A percentile compares a stretch with the other conserved stretches of the same genome.
Conservation (phyloP, 2,797 vertebrate genomes). For the Falco columbarius region DNA sequence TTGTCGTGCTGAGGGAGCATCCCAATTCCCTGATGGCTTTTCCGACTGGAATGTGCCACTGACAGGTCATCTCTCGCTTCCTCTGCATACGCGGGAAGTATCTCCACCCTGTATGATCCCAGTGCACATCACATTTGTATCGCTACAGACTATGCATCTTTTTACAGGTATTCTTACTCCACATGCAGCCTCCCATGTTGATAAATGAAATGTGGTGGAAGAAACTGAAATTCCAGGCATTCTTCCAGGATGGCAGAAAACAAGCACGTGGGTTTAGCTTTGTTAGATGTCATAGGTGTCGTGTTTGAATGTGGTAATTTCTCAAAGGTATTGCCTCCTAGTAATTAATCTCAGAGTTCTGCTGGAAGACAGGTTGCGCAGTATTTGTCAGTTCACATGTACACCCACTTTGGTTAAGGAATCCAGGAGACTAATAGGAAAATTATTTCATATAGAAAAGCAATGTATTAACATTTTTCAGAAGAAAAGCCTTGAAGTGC, state of each 20-base stretch:
- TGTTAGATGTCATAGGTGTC: background rate
- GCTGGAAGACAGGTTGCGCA: background rate
- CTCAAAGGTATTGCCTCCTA: background rate
- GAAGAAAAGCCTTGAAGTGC: background rate
- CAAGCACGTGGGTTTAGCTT: background rate
- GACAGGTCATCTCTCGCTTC: background rate
- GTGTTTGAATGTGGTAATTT: background rate
- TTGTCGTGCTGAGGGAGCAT: background rate
- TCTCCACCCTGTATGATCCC: background rate
- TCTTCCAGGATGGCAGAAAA: background rate
- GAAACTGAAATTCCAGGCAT: background rate
- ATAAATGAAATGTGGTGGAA: background rate
- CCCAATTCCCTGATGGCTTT: background rate
- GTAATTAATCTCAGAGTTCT: conserved; percentile 14
- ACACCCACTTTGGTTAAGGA: background rate
- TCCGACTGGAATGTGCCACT: background rate
- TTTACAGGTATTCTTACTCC: background rate
- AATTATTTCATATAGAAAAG: background rate
- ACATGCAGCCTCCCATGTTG: rapidly evolving
- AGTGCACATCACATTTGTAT: rapidly evolving
- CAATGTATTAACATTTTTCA: background rate
- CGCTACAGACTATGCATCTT: background rate
- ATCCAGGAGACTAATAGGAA: background rate
- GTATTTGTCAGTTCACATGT: background rate
- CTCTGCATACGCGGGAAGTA: rapidly evolving